A percentile compares a stretch with the other conserved stretches of the same genome.
Evolutionary conservation across 2,797 vertebrate species (phyloP).

Genomic region (Garrulus glandarius): DNA sequence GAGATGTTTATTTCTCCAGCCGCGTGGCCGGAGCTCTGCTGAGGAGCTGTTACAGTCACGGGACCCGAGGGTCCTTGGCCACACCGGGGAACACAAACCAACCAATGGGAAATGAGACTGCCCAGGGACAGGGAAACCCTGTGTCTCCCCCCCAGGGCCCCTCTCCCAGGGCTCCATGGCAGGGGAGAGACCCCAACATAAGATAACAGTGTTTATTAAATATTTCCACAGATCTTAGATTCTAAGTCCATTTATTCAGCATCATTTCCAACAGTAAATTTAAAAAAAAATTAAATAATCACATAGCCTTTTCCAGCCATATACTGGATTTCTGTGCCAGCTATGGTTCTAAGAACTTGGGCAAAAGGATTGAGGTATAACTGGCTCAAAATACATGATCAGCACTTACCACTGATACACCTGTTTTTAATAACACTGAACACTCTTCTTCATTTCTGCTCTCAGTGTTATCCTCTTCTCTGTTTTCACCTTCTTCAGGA

Average conservation of each 20-base stretch:
- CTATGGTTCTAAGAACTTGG: background rate
- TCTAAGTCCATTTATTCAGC: background rate
- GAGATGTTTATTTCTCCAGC: too few relatives aligned
- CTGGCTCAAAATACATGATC: background rate
- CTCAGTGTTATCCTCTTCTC: background rate
- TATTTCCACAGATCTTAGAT: background rate
- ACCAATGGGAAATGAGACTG: too few relatives aligned
- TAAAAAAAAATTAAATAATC: background rate
- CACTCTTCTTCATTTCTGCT: background rate
- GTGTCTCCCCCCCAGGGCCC: too few relatives aligned
- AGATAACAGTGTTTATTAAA: background rate
- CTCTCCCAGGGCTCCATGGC: too few relatives aligned
- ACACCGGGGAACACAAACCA: too few relatives aligned
- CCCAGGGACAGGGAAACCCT: too few relatives aligned
- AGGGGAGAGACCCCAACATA: too few relatives aligned
- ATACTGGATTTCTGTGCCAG: background rate
- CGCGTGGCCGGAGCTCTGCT: too few relatives aligned
- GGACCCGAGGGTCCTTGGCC: too few relatives aligned
- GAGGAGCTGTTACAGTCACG: too few relatives aligned
- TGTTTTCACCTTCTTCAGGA: background rate
- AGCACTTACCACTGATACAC: background rate
- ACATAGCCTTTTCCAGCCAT: background rate
- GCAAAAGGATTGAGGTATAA: background rate
- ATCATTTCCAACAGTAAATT: background rate
- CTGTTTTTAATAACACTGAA: background rate